A percentile compares a stretch with the other conserved stretches of the same genome.
These are phyloP conservation scores for Xiphophorus hellerii DNA, from an alignment of 2,113 vertebrate genomes.

Conservation along the genomic window DNA sequence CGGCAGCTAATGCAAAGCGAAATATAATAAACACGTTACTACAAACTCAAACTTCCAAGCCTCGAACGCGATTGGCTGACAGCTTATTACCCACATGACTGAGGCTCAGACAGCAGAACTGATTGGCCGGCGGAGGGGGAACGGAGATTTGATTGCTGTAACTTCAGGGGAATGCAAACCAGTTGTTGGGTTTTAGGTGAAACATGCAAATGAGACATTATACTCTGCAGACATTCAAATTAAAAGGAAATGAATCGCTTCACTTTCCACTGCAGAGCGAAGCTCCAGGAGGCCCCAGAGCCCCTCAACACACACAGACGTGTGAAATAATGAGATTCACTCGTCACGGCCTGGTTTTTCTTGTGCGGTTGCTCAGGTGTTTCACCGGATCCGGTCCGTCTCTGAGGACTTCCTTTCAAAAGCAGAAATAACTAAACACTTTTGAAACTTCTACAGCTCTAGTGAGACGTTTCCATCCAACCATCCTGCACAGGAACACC, in stretches of 20 bases:
- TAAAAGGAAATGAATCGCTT: constrained; percentile 56
- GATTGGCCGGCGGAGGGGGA: constrained; percentile 52
- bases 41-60: constrained; percentile 33
- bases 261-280: constrained; percentile 34
- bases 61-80: constrained; percentile 59
- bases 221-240: constrained; percentile 52
- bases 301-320: constrained; percentile 12
- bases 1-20: constrained; percentile 18
- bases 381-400: constrained; percentile 12
- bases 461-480: not conserved
- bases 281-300: constrained; percentile 17
- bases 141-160: constrained; percentile 31
- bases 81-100: constrained; percentile 57
- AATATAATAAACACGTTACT: constrained; percentile 12
- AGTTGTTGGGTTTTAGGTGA: constrained; percentile 38
- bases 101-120: constrained; percentile 64
- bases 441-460: not conserved
- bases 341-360: not conserved
- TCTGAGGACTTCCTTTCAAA: not conserved
- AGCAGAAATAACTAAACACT: not conserved
- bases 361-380: not conserved
- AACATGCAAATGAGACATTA: constrained; percentile 61
- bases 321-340: constrained; percentile 10
- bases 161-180: constrained; percentile 41
- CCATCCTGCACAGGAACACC: not conserved